Evolutionary conservation across 2,888 invertebrate species (phyloP).

Genomic region (Loripinus fragilis): DNA sequence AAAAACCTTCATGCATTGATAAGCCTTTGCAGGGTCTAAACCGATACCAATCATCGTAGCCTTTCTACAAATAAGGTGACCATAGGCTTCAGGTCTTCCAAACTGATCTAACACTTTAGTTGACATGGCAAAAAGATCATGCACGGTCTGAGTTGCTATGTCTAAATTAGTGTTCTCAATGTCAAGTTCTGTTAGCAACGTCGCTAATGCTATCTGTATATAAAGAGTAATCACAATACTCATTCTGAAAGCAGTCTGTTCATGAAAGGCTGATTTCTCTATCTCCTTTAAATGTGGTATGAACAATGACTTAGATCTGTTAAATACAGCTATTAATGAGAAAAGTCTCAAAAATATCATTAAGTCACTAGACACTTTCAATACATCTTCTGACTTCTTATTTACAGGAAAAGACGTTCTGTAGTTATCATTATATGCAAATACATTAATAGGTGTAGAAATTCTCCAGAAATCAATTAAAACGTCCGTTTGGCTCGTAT

Average conservation of each 20-base stretch:
- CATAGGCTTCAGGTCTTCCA: background rate
- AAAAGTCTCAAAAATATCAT: background rate
- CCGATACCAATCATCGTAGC: background rate
- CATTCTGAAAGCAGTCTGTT: conserved; percentile 2
- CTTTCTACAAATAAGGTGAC: background rate
- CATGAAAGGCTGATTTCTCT: background rate
- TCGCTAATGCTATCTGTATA: background rate
- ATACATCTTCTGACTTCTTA: conserved; percentile 1
- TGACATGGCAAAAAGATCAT: background rate
- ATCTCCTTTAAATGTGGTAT: conserved; percentile 6
- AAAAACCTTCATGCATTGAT: too few species aligned
- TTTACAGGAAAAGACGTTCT: background rate
- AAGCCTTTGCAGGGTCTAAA: background rate
- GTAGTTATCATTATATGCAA: background rate
- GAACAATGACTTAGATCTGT: background rate
- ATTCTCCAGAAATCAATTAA: background rate
- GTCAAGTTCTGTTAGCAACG: conserved; percentile 3
- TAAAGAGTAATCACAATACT: conserved; percentile 7
- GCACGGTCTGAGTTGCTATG: background rate
- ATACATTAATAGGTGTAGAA: background rate
- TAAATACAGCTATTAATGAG: conserved; percentile 1
- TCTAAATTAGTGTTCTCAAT: background rate
- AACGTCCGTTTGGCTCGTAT: background rate
- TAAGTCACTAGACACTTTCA: background rate
- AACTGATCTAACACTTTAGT: background rate